Base-by-base conservation (phyloP, 2,888 invertebrate genomes). In the Serrognathus titanus region DNA sequence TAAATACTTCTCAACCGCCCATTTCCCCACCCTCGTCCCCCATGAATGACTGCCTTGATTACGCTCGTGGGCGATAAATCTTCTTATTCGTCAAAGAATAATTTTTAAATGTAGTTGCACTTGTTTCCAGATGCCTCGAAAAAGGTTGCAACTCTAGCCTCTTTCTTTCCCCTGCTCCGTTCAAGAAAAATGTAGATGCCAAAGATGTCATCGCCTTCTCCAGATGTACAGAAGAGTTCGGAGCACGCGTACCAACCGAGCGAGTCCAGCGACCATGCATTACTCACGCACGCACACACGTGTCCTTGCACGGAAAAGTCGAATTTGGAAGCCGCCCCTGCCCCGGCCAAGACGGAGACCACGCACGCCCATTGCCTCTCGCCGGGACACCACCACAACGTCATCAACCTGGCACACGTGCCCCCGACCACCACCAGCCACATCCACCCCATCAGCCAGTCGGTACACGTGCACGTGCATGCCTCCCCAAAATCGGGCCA, bases 201-300 rank as follows among this genome's bases (percentile, higher is more conserved):
- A 38, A 60, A 45, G 41, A 70, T 70, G 70, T 69, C 71, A 13
- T 72, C 76, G 16, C 73, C 76, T 47, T 75, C 76, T 24, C 75
- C 75, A 56, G 58, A 55, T 13, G 71, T 71, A 16, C 72, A 73
- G 51, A 74, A 74, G 56, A 66, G 63, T 54, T 58, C 58, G 40
- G 76, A 78, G 24, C 72, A 74, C 57, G 64, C 73, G 31, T 76
- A 76, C 61, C 76, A 73, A 61, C 70, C 75, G 13, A 75, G 74
- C 63, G 75, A 76, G 55, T 66, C 72, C 36, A 75, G 74, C 63
- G 76, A 76, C 52, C 74, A 74, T 58, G 72, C 70, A 7, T 64
- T 75, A n/a, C 65, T 75, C 12, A 63, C 61, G 10, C 75, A 74
- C 57, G 59, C 65, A 5, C 74, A 75, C 60, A 57, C 69, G 8